phyloP scores from a whole-genome alignment of 2,113 vertebrate genomes.

The Psilopsiagon aymara region DNA sequence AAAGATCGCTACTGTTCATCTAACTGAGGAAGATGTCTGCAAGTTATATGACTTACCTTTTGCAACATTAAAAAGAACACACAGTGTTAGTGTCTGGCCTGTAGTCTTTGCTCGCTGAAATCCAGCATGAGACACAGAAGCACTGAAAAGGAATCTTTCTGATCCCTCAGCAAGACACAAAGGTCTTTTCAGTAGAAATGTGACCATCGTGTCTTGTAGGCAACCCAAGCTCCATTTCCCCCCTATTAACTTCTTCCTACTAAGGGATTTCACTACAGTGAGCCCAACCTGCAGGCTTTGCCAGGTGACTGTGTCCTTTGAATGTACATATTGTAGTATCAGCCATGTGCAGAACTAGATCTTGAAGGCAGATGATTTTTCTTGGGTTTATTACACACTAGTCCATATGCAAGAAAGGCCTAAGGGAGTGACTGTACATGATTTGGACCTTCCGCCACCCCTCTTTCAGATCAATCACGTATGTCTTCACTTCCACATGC shows the following conservation, averaged over 20 bases:
- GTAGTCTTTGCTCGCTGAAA: too few species aligned
- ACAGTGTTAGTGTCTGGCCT: too few species aligned
- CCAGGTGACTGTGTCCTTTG: neutral
- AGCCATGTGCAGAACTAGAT: too few species aligned
- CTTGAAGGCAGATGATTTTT: too few species aligned
- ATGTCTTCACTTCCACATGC: conserved; percentile 45
- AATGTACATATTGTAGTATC: neutral
- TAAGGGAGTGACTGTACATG: conserved; percentile 57
- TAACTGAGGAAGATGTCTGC: too few species aligned
- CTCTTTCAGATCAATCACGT: conserved; percentile 52
- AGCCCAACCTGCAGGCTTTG: neutral
- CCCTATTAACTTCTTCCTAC: neutral
- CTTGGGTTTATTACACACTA: neutral
- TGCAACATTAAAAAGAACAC: too few species aligned
- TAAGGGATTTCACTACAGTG: neutral
- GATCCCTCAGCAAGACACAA: neutral
- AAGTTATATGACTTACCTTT: too few species aligned
- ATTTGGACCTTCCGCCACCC: conserved; percentile 53
- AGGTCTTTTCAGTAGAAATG: neutral
- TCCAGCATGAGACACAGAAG: too few species aligned
- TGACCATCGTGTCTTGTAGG: neutral
- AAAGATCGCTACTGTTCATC: too few species aligned
- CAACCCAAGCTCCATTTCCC: neutral
- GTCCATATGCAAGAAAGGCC: conserved; percentile 71
- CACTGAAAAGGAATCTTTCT: neutral